Base-by-base conservation (phyloP, 2,888 invertebrate species). In the Heliconius erato region DNA sequence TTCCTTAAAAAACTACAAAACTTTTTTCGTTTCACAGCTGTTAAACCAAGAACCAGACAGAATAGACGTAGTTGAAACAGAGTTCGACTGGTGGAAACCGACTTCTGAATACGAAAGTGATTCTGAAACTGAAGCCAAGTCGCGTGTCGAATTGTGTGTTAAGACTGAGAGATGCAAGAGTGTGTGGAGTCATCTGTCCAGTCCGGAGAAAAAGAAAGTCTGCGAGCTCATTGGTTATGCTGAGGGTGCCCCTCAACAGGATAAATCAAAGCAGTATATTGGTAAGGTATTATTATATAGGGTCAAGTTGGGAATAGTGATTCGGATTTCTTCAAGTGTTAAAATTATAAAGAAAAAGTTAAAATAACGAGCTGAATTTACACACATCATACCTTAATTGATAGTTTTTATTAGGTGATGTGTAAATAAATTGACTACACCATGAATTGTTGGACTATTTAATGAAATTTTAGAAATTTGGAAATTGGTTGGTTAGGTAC, bases 201-300 rank as follows among this genome's bases (percentile, higher is more conserved):
- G 97, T 83, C 97, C 97, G 35, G 97, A 97, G 87, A 97, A 96
- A 89, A 94, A 95, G 87, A 95, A 94, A 81, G 95, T 97, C 32
- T 97, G 96, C 87, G 96, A 97, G 86, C 96, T 97, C n/a, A 97
- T 97, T 49, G 97, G 97, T 0, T 97, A 97, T 85, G 96, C 94
- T 12, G 97, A 97, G 85, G 97, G 97, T 7, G 96, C 95, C 71
- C 94, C 96, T 0, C 88, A 88, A 49, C 90, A 88, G 80, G 95
- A 94, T 84, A 94, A 93, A 81, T 94, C 95, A 0, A 96, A 96
- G 82, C 96, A 96, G 87, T 96, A 96, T 86, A 97, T 97, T 86
- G 97, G 97, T 97, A 72, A 91, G 91, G 49, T 12, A 11, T 54
- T 16, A 16, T n/a, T 26, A 69, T 32, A 71, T 28, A 28, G 28